Evolutionary conservation across 2,888 invertebrate species (phyloP).

Genomic region (Pollenia angustigena): DNA sequence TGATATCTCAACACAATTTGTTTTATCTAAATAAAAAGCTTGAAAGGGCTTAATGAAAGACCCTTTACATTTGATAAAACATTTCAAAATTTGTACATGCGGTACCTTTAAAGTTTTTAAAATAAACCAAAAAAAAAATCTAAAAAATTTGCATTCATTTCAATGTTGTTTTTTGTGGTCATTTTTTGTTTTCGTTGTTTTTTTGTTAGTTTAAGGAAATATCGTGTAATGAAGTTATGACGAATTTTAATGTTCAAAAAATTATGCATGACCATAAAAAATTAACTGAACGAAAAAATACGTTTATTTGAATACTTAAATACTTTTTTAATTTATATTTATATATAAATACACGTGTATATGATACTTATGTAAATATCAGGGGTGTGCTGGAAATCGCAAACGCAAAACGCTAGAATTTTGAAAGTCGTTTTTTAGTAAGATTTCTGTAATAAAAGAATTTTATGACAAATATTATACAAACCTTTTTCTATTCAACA

Average conservation of each 20-base stretch:
- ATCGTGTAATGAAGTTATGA: constrained; percentile 82
- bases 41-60: too few relatives aligned
- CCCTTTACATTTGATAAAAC: neutral
- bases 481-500: too few relatives aligned
- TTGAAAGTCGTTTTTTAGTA: too few relatives aligned
- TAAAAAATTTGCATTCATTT: neutral
- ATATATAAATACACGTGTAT: neutral
- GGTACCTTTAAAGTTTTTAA: neutral
- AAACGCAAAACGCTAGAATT: too few relatives aligned
- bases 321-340: constrained; percentile 40
- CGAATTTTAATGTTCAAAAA: constrained; percentile 80
- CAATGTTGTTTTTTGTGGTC: neutral
- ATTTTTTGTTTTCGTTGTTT: constrained; percentile 22
- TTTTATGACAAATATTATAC: too few relatives aligned
- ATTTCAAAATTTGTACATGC: neutral
- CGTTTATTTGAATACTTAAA: constrained; percentile 80
- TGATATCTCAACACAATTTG: too few relatives aligned
- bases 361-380: neutral
- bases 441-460: too few relatives aligned
- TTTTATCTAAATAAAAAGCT: neutral
- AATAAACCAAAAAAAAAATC: constrained; percentile 2
- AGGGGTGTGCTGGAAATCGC: too few relatives aligned
- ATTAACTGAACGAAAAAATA: constrained; percentile 76
- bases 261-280: constrained; percentile 81
- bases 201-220: constrained; percentile 57